Evolutionary conservation across 1,140 invertebrate species (phyloP), one percentile per base, ranked within the genome.

Genomic region (Drosophila nasuta): DNA sequence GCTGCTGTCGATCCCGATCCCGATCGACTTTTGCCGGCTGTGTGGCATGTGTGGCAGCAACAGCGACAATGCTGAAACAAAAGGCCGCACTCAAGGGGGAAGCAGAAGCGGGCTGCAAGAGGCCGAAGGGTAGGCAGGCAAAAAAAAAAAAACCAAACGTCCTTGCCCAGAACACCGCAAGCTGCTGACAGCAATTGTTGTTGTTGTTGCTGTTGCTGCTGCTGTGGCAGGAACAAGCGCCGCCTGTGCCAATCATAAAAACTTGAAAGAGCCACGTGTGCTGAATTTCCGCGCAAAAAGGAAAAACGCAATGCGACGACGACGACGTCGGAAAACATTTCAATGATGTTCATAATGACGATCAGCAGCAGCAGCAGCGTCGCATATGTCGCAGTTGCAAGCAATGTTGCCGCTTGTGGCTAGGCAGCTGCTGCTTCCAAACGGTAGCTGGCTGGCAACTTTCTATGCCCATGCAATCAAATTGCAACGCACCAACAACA

Each of bases 181-280:
- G 68, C 60, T 62, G 66, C 17, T 28, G 43, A 7, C 35, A 38
- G 35, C 35, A 38, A 25, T 25, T 52, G 52, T 17, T 38, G 60
- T 17, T 28, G 45, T 17, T 41, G 30, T 15, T 25, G 57, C 13
- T 17, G 66, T 13, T 41, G 33, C 41, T 28, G 35, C 57, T 33
- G 49, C 58, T 38, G 60, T 25, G 38, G 64, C 77, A 81, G 76
- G 82, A 86, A 82, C 76, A 87, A 87, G 79, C 82, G 75, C 77
- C 63, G 66, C 49, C 65, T 46, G 45, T 68, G 54, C 63, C 72
- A 77, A 79, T 83, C 85, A 88, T 88, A 88, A 89, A 11, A 87
- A 87, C 79, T 87, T 87, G 83, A 88, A 88, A 49, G 62, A 77
- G 82, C 75, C 85, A 89, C 85, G 86, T 90, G 86, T 89, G 85